Base-by-base conservation (phyloP, 2,113 vertebrate genomes). In the Macquaria australasica region DNA sequence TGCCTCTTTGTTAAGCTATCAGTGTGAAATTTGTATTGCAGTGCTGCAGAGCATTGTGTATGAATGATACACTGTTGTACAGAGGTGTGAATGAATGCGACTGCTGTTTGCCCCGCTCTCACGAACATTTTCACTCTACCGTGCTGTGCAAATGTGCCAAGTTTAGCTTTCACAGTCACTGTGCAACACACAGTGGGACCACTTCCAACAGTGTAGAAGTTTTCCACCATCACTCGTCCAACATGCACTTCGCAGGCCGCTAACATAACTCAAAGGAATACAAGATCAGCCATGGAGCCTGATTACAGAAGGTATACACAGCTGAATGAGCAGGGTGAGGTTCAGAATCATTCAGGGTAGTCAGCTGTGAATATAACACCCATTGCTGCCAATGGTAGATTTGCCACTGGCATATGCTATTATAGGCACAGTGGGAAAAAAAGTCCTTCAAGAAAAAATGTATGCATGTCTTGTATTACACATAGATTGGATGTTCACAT, bases 11-110 rank as follows among this genome's bases (percentile, higher is more conserved):
- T 85, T 86, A 82, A 68, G 37, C 50, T 41, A 41, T 73, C 77
- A 82, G 56, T 74, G 71, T 81, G 74, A 89, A 88, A 89, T 89
- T 89, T 85, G 81, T 73, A 88, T 69, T 23, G 6, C 41, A 55
- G 43, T 77, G 60, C 74, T 69, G 77, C 56, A 69, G 43, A 31
- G 50, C 79, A 71, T 70, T 82, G 82, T 90, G 91, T 91, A 91
- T 91, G 83, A 95, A 93, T 87, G 89, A 90, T 76, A 60, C 25
- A 62, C 15, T 76, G 55, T 66, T 69, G 72, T 50, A 76, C 63
- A 70, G 68, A 74, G 71, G 81, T 87, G 63, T 90, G 77, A 91
- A 91, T 83, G 56, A 85, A 84, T 74, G 25, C 15, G 48, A 78
- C 83, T 79, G 60, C 77, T 23, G 66, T 72, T 81, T 62, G 59